Base-by-base conservation (phyloP, 2,888 invertebrate genomes). In the Drosophila longiperda region DNA sequence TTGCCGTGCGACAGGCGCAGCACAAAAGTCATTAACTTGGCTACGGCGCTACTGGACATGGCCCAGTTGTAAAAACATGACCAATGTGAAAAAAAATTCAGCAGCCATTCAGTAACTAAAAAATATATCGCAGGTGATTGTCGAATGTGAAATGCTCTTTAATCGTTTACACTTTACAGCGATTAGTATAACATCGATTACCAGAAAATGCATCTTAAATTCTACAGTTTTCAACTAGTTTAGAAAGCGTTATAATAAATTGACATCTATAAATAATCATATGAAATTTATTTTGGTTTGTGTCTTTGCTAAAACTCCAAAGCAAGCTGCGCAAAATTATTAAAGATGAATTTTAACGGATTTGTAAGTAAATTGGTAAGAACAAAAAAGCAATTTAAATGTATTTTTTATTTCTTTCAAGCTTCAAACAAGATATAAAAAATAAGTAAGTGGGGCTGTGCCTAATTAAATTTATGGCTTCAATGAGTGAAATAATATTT, bases 1-100 rank as follows among this genome's bases (percentile, higher is more conserved):
- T 87, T 86, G 90, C 90, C 85, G 75, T 85, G 89, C 77, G 88
- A 85, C 85, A 75, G 86, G 85, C 79, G 69, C 78, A 82, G 88
- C 89, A 87, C 90, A 90, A 90, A 90, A 87, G 87, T 87, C 87
- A 87, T 87, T 87, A 87, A 90, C 87, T 90, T 88, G 74, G 84
- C 87, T 82, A 73, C 82, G 80, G 69, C 87, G 77, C 77, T 72
- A 61, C 82, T 86, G 84, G 84, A 89, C 89, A 87, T 87, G 87
- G 84, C 84, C 89, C 89, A 84, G 89, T 89, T 87, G 84, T 85
- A 85, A 86, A 89, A 86, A 86, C 88, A 89, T 76, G 83, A 89
- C 86, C 89, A 86, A 83, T 85, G 89, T 82, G 87, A 87, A 87
- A 84, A 86, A 83, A 84, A 86, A 78, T 78, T 69, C 83, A 71